Evolutionary conservation across 2,888 invertebrate species (phyloP), one percentile per base, ranked within the genome.

Genomic region (Teleiodes luculella): DNA sequence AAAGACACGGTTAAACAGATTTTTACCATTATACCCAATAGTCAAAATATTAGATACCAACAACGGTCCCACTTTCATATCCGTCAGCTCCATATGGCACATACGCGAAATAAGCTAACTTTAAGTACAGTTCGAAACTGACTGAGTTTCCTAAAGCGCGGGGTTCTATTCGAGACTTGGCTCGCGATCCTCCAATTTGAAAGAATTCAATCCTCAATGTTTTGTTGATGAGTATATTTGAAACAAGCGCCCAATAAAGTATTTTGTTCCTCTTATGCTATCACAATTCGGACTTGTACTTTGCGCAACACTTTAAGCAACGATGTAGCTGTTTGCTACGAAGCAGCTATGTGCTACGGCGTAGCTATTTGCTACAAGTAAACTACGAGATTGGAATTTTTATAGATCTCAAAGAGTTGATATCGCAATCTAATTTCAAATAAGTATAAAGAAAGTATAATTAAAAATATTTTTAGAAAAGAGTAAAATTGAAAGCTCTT

Each of bases 81-180:
- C 45, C 36, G 50, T 56, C 56, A 53, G 24, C 14, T 10, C 31
- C 56, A 56, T 31, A 33, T 36, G 53, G 56, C 53, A 18, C 56
- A 28, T 14, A 49, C 46, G 50, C 46, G 24, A 56, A 53, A 56
- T 56, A 56, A 50, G 53, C 56, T 37, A 43, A 53, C 37, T 56
- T 53, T 49, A 56, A 56, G 50, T 56, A 49, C 36, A 53, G 37
- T 56, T 24, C 46, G 46, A 13, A 53, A 53, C 46, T 53, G 49
- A 50, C 31, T 49, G 45, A 50, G 50, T 54, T 49, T 43, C 24
- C 14, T 43, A 10, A 47, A 46, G 55, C 30, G 35, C 28, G 13
- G 37, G 45, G 36, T 18, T 50, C n/a, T 37, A 33, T 28, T 37
- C 46, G n/a, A 20, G 8, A 46, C 50, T 37, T 51, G 45, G 54